Evolutionary conservation across 2,113 vertebrate species (phyloP).

Genomic region (Austrofundulus limnaeus): DNA sequence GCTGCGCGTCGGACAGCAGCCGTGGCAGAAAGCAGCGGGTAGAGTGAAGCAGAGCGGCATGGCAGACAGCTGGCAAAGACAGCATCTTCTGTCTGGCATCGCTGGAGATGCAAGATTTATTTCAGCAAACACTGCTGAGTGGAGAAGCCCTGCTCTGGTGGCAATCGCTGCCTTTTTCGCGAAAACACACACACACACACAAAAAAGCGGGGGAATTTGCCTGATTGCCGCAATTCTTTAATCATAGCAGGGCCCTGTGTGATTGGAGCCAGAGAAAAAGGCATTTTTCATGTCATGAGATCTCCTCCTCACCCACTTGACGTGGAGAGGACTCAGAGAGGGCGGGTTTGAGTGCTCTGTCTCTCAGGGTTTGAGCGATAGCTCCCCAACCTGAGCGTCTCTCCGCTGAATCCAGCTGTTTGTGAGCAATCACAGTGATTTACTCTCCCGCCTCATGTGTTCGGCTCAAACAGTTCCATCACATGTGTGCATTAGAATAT

Average conservation of each 20-base stretch:
- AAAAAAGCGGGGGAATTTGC: conserved; percentile 55
- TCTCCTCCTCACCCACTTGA: conserved; percentile 60
- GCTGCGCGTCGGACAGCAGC: conserved; percentile 69
- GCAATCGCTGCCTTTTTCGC: conserved; percentile 39
- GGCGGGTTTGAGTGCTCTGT: conserved; percentile 65
- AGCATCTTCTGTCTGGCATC: conserved; percentile 75
- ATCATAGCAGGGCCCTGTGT: conserved; percentile 60
- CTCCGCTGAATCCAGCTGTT: conserved; percentile 55
- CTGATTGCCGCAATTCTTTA: conserved; percentile 74
- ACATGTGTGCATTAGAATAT: conserved; percentile 33
- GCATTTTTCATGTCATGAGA: conserved; percentile 60
- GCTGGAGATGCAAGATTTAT: conserved; percentile 73
- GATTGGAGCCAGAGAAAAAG: conserved; percentile 69
- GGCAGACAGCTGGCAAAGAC: conserved; percentile 78
- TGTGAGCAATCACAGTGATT: conserved; percentile 63
- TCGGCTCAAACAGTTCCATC: conserved; percentile 47
- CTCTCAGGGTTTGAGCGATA: conserved; percentile 68
- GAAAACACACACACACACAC: conserved; percentile 51
- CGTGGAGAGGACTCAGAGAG: conserved; percentile 60
- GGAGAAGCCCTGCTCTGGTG: conserved; percentile 59
- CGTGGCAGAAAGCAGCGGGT: conserved; percentile 58
- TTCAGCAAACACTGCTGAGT: conserved; percentile 72
- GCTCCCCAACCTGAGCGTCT: conserved; percentile 68
- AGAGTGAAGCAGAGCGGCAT: conserved; percentile 61
- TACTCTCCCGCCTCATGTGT: conserved; percentile 45